phyloP scores from a whole-genome alignment of 2,888 invertebrate species.

The Formica aserva region DNA sequence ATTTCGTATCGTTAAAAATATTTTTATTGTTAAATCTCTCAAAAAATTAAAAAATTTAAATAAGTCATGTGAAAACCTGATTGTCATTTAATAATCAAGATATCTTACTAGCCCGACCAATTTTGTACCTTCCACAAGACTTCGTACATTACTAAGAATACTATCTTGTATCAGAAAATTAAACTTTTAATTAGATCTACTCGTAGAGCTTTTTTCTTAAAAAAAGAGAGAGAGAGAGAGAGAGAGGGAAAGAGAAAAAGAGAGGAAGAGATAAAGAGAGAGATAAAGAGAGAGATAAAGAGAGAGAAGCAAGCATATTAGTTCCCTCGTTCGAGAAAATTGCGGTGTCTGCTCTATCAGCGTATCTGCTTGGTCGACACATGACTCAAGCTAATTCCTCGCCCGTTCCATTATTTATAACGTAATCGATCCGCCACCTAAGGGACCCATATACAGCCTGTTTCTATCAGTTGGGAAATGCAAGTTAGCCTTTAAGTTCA shows the following conservation, averaged over 20 bases:
- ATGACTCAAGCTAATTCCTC: constrained; percentile 20
- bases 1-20: background rate
- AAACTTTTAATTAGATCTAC: constrained; percentile 48
- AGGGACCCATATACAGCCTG: constrained; percentile 15
- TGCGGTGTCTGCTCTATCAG: constrained; percentile 29
- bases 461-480: constrained; percentile 43
- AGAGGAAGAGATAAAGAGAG: background rate
- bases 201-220: constrained; percentile 30
- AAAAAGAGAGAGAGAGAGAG: background rate
- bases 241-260: background rate
- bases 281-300: background rate
- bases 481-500: constrained; percentile 45
- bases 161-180: constrained; percentile 43
- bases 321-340: constrained; percentile 28
- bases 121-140: constrained; percentile 13
- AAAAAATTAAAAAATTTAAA: constrained; percentile 15
- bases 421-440: constrained; percentile 34
- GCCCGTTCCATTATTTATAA: constrained; percentile 28
- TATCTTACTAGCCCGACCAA: constrained; percentile 8
- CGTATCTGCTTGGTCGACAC: constrained; percentile 23
- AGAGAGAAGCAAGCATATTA: background rate
- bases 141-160: constrained; percentile 20
- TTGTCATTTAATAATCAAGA: background rate
- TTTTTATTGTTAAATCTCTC: background rate
- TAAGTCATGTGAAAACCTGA: background rate